A percentile compares a stretch with the other conserved stretches of the same genome.
Conservation (phyloP, 2,888 invertebrate species). For the Polietes domitor region DNA sequence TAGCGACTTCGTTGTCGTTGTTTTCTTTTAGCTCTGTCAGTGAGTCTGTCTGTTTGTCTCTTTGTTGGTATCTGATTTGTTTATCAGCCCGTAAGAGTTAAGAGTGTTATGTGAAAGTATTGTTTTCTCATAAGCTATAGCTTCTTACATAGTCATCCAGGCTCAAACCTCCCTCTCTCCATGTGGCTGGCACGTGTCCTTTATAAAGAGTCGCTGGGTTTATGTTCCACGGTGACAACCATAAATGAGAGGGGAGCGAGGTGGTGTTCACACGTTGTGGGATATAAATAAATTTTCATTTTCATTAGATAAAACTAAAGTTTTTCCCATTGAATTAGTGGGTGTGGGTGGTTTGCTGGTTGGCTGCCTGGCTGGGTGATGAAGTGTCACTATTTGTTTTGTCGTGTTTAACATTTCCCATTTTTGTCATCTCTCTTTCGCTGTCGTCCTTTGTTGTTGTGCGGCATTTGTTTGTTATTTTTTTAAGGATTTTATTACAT, state of each 20-base stretch:
- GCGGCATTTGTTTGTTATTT: conserved; percentile 20
- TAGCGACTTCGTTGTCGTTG: background rate
- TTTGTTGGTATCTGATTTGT: background rate
- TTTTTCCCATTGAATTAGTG: conserved; percentile 28
- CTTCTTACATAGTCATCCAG: background rate
- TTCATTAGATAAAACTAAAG: conserved; percentile 32
- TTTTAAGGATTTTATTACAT: conserved; percentile 58
- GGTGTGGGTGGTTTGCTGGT: background rate
- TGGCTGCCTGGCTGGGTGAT: background rate
- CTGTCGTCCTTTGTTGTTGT: background rate
- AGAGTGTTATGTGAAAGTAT: conserved; percentile 2
- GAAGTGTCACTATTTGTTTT: conserved; percentile 32
- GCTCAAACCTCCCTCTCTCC: background rate
- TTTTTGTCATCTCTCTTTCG: background rate
- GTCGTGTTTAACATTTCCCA: background rate
- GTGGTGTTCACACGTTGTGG: background rate
- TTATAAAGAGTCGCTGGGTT: conserved; percentile 8
- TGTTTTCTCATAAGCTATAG: conserved; percentile 1
- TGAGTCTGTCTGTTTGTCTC: background rate
- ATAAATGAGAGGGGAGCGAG: too few species aligned
- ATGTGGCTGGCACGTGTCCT: conserved; percentile 16
- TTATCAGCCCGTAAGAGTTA: background rate
- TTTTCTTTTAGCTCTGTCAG: too few species aligned
- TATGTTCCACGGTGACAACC: conserved; percentile 11
- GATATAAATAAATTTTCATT: conserved; percentile 18